Evolutionary conservation across 2,113 vertebrate genomes (phyloP), one percentile per base, ranked within the genome.

Genomic region (Poecilia latipinna): DNA sequence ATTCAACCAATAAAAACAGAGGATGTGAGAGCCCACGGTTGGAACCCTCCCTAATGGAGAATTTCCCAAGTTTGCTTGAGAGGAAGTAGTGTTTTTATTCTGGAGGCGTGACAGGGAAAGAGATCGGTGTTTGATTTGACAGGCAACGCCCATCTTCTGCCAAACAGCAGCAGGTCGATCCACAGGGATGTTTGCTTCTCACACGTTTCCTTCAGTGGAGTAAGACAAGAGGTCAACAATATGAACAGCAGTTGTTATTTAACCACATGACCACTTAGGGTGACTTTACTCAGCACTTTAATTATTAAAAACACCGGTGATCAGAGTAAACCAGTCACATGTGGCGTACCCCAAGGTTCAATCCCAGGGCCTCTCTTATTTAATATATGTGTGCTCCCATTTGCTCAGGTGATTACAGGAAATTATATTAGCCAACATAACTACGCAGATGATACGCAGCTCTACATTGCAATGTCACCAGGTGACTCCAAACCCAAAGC

Each of bases 121-220:
- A 88, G 31, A 57, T 80, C 79, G 78, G 81, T 77, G 83, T 88
- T 79, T 88, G 87, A 91, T 84, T 88, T 87, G 75, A 85, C 75
- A 84, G 91, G 88, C 92, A 86, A 93, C 93, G 89, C 92, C 92
- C 92, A 93, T 93, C 85, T 89, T 4, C 86, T 85, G 88, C 90
- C 84, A 90, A 71, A 91, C 72, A 75, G 0, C 75, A 35, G 4
- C 77, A 39, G 60, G 61, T 69, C 64, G 70, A 70, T 39, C 57
- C 68, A 28, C 68, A 33, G 19, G 2, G 39, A 29, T 57, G 24
- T 57, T 57, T 57, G 51, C 51, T 24, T 57, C 17, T 5, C 44
- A 48, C 44, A 6, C 1, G 15, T 17, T 48, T 48, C 17, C 15
- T 19, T 48, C 51, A n/a, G 51, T 57, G 51, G 51, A 57, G 10